Evolutionary conservation across 2,113 vertebrate species (phyloP).

Genomic region (Struthidea cinerea): DNA sequence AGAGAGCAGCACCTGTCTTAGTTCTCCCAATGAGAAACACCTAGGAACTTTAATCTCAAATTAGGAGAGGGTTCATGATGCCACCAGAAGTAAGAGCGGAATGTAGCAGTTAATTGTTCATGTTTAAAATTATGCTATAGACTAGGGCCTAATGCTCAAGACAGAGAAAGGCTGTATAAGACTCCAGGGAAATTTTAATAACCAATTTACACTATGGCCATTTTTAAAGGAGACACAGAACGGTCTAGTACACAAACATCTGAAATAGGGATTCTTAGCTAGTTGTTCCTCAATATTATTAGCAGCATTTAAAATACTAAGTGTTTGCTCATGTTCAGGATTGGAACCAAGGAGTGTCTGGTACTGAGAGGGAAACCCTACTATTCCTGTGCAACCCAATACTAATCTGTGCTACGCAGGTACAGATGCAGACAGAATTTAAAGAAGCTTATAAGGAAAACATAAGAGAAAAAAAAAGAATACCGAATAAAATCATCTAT

Average conservation of each 20-base stretch:
- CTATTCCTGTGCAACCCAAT: not conserved
- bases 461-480: conserved; percentile 28
- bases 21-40: not conserved
- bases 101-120: not conserved
- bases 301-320: not conserved
- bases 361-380: not conserved
- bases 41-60: not conserved
- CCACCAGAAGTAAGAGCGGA: not conserved
- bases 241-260: not conserved
- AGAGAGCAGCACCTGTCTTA: not conserved
- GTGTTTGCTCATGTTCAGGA: not conserved
- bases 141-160: not conserved
- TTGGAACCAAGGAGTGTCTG: not conserved
- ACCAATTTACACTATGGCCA: not conserved
- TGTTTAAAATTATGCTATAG: not conserved
- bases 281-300: not conserved
- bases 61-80: not conserved
- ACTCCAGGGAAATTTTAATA: not conserved
- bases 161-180: not conserved
- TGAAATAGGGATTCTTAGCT: not conserved
- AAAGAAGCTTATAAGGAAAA: not conserved
- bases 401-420: not conserved
- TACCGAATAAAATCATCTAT: conserved; percentile 98
- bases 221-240: not conserved
- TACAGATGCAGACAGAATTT: not conserved